Evolutionary conservation across 2,113 vertebrate genomes (phyloP).

Genomic region (Phyllopteryx taeniolatus): DNA sequence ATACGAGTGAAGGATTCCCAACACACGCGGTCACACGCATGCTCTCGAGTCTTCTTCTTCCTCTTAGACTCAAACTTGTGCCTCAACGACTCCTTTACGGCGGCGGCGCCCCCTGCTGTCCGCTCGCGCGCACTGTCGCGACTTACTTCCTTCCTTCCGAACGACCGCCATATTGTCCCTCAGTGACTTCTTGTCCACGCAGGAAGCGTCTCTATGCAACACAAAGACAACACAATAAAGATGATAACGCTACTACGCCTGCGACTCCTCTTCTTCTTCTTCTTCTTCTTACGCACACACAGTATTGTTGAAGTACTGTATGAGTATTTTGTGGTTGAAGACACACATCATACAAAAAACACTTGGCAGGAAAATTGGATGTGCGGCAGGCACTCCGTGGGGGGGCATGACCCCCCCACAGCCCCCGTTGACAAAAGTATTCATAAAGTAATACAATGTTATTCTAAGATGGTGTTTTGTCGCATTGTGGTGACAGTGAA

Average conservation of each 20-base stretch:
- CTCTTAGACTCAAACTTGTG: slow-evolving; percentile 75
- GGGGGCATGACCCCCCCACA: too few relatives aligned
- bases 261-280: slow-evolving; percentile 18
- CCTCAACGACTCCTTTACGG: slow-evolving; percentile 91
- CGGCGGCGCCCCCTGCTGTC: slow-evolving; percentile 48
- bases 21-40: neutral
- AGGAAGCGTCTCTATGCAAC: slow-evolving; percentile 99
- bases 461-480: too few relatives aligned
- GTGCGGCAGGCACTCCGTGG: too few relatives aligned
- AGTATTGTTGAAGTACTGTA: neutral
- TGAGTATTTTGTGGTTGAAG: slow-evolving; percentile 32
- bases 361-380: neutral
- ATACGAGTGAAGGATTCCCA: too few relatives aligned
- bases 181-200: slow-evolving; percentile 90
- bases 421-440: too few relatives aligned
- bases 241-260: slow-evolving; percentile 85
- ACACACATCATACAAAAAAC: neutral
- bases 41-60: slow-evolving; percentile 3
- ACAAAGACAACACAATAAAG: slow-evolving; percentile 84
- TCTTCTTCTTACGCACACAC: neutral
- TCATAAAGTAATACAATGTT: too few relatives aligned
- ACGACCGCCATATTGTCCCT: slow-evolving; percentile 78
- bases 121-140: slow-evolving; percentile 72
- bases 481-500: too few relatives aligned
- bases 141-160: slow-evolving; percentile 44